Base-by-base conservation (phyloP, 2,797 vertebrate species). In the Gadopsis marmoratus region DNA sequence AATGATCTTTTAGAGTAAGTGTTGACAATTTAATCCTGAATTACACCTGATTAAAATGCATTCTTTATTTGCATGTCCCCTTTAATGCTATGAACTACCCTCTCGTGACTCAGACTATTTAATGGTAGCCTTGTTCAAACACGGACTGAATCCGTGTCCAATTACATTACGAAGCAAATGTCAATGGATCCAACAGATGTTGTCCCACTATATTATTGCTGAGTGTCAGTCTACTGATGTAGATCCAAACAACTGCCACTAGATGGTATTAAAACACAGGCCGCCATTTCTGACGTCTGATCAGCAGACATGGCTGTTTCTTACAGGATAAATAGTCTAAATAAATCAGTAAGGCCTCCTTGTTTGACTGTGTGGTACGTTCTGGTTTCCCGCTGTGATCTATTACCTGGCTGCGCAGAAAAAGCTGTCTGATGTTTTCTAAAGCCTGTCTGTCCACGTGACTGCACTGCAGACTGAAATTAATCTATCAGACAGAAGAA, bases 181-280 rank as follows among this genome's bases (percentile, higher is more conserved):
- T 89, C 89, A 92, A 92, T 87, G 88, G 71, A 81, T 92, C 84
- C 80, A 89, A 43, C 91, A 92, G 91, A 92, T 92, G 89, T 86
- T 76, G 59, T 43, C 50, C 60, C 35, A 29, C 60, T 39, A 35
- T 41, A 47, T 76, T 43, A 6, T 8, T 74, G 71, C 76, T 31
- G 50, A 45, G 55, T 43, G 47, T 74, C 50, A 66, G 41, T 70
- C 61, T 41, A 33, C 47, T 1, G 31, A 0, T 76, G 75, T 21
- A 76, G 39, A 16, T 23, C 39, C 59, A 16, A 33, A 23, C 33
- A 19, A 54, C 14, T 1, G 11, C 90, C 94, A 86, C 91, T 87
- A 89, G 91, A 86, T 88, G 92, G 91, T 1, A 48, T 2, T 76
- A 59, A 84, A 90, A 55, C 70, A 62, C 39, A 80, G 54, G 35